Percentiles rank a stretch among this genome's conserved stretches.
Evolutionary conservation across 2,888 invertebrate genomes (phyloP).

Genomic region (Lasioglossum zephyrum): DNA sequence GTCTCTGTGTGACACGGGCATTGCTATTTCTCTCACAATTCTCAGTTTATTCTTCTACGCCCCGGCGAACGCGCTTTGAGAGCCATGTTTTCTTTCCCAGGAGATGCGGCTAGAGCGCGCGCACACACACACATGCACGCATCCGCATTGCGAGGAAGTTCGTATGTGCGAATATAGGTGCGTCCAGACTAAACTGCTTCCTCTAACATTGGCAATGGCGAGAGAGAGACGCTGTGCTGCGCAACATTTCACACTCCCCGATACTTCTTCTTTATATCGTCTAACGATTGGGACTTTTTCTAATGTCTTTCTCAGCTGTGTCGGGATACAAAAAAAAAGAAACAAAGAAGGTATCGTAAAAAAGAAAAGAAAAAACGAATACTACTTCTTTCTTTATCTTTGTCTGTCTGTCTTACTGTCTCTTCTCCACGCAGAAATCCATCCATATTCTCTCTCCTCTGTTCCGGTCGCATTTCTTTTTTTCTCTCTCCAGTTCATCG

Average conservation of each 20-base stretch:
- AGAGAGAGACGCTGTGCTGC: conserved; percentile 55
- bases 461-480: conserved; percentile 8
- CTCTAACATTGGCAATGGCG: conserved; percentile 46
- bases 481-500: not conserved
- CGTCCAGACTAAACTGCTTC: conserved; percentile 49
- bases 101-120: conserved; percentile 62
- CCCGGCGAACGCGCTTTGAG: conserved; percentile 65
- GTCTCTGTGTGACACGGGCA: conserved; percentile 17
- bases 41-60: conserved; percentile 20
- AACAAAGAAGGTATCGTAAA: conserved; percentile 67
- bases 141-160: conserved; percentile 50
- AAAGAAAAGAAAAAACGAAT: conserved; percentile 41
- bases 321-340: conserved; percentile 29
- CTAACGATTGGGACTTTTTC: conserved; percentile 58
- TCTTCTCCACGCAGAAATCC: conserved; percentile 43
- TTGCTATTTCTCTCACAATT: conserved; percentile 25
- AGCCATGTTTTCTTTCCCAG: conserved; percentile 76
- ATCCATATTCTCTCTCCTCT: conserved; percentile 14
- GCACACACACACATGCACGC: conserved; percentile 37
- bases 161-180: conserved; percentile 52
- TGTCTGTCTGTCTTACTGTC: not conserved
- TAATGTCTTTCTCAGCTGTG: conserved; percentile 54
- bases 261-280: conserved; percentile 50
- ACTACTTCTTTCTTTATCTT: conserved; percentile 11
- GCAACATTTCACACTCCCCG: conserved; percentile 45